Evolutionary conservation across 2,113 vertebrate species (phyloP).

Genomic region (Naja naja): DNA sequence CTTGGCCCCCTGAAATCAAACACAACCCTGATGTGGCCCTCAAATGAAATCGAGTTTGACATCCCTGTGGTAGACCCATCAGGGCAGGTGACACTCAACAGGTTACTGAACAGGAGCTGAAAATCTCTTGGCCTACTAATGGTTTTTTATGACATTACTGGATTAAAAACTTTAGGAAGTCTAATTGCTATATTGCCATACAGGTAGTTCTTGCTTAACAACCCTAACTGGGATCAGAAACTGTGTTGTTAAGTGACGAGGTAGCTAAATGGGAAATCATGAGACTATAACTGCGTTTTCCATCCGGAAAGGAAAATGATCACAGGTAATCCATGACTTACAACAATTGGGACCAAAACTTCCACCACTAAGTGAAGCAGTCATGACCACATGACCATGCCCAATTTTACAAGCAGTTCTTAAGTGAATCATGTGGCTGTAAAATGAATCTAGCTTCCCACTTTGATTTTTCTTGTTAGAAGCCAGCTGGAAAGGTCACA

Average conservation of each 20-base stretch:
- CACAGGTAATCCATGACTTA: no score
- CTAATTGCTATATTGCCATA: not conserved
- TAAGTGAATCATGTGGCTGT: no score
- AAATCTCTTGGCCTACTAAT: not conserved
- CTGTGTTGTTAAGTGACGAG: not conserved
- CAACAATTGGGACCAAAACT: no score
- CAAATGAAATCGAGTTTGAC: no score
- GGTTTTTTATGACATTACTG: not conserved
- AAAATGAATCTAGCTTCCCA: no score
- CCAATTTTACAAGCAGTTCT: no score
- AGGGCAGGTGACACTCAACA: not conserved
- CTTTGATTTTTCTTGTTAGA: no score
- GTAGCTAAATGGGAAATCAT: not conserved
- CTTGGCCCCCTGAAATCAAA: no score
- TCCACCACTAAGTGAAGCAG: no score
- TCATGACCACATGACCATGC: no score
- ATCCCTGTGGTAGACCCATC: not conserved
- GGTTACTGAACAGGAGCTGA: not conserved
- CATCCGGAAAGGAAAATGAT: not conserved
- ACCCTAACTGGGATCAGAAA: not conserved
- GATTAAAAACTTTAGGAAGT: not conserved
- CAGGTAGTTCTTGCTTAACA: not conserved
- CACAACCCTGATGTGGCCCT: no score
- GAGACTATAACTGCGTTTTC: not conserved
- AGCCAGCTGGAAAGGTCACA: no score